A percentile compares a stretch with the other conserved stretches of the same genome.
phyloP scores from a whole-genome alignment of 2,888 invertebrate genomes.

The Icerya purchasi region DNA sequence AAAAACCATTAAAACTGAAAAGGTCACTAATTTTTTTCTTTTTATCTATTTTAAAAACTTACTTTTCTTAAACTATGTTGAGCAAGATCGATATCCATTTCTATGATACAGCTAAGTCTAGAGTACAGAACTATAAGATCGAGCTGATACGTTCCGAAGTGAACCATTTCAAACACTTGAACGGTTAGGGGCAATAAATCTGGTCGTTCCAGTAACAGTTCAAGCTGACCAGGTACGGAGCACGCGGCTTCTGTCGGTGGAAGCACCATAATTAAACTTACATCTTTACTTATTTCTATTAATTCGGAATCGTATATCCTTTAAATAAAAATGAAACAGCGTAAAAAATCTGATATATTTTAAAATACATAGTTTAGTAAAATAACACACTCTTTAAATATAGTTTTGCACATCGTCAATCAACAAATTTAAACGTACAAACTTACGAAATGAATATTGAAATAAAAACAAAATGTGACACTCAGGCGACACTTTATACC shows the following conservation, averaged over 20 bases:
- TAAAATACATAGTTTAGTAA: too few relatives aligned
- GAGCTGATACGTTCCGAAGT: slow-evolving; percentile 79
- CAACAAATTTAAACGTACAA: too few relatives aligned
- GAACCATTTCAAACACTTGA: slow-evolving; percentile 85
- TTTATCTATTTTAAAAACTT: slow-evolving; percentile 16
- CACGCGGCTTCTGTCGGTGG: slow-evolving; percentile 85
- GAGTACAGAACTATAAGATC: slow-evolving; percentile 80
- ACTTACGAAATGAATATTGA: too few relatives aligned
- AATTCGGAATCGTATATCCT: slow-evolving; percentile 83
- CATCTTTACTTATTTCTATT: slow-evolving; percentile 71
- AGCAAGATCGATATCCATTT: slow-evolving; percentile 74
- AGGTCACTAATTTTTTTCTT: not conserved
- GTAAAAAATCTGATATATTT: too few relatives aligned
- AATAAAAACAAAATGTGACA: too few relatives aligned
- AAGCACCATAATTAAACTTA: slow-evolving; percentile 77
- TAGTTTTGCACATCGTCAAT: too few relatives aligned
- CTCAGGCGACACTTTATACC: too few relatives aligned
- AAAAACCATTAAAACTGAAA: too few relatives aligned
- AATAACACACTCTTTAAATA: too few relatives aligned
- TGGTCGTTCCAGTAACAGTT: slow-evolving; percentile 60
- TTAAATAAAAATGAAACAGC: too few relatives aligned
- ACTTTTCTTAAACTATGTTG: slow-evolving; percentile 77
- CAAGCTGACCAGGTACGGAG: slow-evolving; percentile 66
- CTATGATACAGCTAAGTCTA: slow-evolving; percentile 75
- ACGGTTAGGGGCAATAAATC: slow-evolving; percentile 78